Base-by-base conservation (phyloP, 2,113 vertebrate species). In the Oenanthe oenanthe region DNA sequence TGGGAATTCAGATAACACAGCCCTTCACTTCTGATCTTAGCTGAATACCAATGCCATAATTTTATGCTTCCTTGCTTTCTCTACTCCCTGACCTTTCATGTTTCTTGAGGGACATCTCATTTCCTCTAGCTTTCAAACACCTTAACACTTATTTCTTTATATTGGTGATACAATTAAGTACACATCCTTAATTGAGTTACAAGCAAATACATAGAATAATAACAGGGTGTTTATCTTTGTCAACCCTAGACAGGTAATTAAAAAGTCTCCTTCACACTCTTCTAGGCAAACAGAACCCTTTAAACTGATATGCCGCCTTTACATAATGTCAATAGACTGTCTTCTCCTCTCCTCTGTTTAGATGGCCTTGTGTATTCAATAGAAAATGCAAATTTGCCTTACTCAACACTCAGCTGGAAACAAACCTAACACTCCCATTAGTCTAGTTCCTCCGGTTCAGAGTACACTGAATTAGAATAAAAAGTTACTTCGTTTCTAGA, bases 161-260 rank as follows among this genome's bases (percentile, higher is more conserved):
- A 93, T 93, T 89, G 84, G 86, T 93, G 86, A 95, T 95, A 86
- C 95, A 96, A 96, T 93, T 97, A 97, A 95, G 93, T 96, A 96
- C 92, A 93, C 94, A 91, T 85, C 66, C 81, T 96, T 97, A 97
- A 97, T 95, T 95, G 97, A 95, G 94, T 95, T 96, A 95, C 96
- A 94, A 97, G 94, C 67, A 96, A 97, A 97, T 94, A 96, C 91
- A 85, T 85, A 76, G 96, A 97, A 97, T 95, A 95, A 97, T 93
- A 95, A 95, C 96, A 93, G 78, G 72, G 93, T 96, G 92, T 97
- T 97, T 97, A 93, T 97, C 92, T 95, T 95, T 96, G 96, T 96
- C 96, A 95, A 47, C 80, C 63, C 38, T 78, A 96, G 95, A 96
- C 95, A 97, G 95, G 95, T 95, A 97, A 97, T 97, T 96, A 97